These are phyloP conservation scores for Ceratosolen fusciceps DNA, from an alignment of 1,140 invertebrate species.

Conservation along the genomic window DNA sequence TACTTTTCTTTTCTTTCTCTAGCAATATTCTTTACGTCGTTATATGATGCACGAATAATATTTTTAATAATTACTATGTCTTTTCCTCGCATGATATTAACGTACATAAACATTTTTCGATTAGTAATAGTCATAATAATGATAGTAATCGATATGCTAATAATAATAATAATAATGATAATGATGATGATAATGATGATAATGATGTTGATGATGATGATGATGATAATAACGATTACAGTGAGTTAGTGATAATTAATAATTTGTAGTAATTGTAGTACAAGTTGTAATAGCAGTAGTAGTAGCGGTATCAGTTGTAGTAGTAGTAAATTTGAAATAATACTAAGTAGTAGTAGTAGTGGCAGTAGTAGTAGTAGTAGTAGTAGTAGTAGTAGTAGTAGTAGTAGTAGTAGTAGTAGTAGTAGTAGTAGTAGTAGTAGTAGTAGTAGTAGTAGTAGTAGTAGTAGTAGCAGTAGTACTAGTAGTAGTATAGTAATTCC, in stretches of 20 bases:
- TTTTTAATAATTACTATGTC: conserved; percentile 40
- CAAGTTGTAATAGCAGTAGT: conserved; percentile 28
- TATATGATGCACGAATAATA: conserved; percentile 39
- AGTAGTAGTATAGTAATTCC: conserved; percentile 51
- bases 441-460: conserved; percentile 37
- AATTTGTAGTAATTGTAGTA: conserved; percentile 46
- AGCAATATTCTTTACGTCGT: conserved; percentile 2
- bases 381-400: conserved; percentile 35
- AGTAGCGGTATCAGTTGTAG: conserved; percentile 49
- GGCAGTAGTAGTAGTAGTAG: conserved; percentile 52
- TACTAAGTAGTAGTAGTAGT: conserved; percentile 41
- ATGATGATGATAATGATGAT: conserved; percentile 52
- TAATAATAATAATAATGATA: conserved; percentile 46
- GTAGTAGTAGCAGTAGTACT: conserved; percentile 48
- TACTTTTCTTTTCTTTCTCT: conserved; percentile 9
- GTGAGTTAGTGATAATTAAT: no score
- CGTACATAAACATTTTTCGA: conserved; percentile 40
- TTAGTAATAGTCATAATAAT: conserved; percentile 52
- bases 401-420: conserved; percentile 24
- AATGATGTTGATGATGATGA: conserved; percentile 27
- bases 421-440: conserved; percentile 46
- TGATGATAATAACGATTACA: conserved; percentile 34
- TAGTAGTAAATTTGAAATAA: no score
- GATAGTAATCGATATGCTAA: conserved; percentile 19
- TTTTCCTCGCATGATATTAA: conserved; percentile 15